These are phyloP conservation scores for Fabriciana adippe DNA, from an alignment of 2,888 invertebrate species.

Conservation along the genomic window DNA sequence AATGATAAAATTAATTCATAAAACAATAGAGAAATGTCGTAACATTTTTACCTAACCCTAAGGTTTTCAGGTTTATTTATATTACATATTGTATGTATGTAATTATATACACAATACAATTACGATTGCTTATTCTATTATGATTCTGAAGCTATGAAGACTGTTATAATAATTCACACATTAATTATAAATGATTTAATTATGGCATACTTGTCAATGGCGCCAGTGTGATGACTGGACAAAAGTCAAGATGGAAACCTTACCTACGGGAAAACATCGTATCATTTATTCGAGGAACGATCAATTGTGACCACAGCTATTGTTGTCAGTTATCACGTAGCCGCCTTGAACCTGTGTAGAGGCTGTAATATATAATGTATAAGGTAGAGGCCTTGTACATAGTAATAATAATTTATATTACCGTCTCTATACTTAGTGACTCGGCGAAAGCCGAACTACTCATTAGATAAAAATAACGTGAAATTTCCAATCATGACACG, in stretches of 20 bases:
- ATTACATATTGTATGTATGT: too few species aligned
- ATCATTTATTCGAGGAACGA: constrained; percentile 29
- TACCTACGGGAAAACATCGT: constrained; percentile 19
- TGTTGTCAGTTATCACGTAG: constrained; percentile 38
- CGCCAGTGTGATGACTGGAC: constrained; percentile 7
- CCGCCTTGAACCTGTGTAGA: constrained; percentile 41
- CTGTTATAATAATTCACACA: too few species aligned
- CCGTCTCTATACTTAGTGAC: not conserved
- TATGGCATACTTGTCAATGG: not conserved
- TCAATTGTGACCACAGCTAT: constrained; percentile 28
- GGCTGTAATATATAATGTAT: not conserved
- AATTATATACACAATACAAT: too few species aligned
- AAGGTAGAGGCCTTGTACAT: constrained; percentile 11
- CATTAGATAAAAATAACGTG: not conserved
- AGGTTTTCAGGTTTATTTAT: too few species aligned
- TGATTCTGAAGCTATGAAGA: too few species aligned
- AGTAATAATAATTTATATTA: not conserved
- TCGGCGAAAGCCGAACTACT: not conserved
- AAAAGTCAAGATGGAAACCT: constrained; percentile 5
- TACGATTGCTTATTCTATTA: too few species aligned
- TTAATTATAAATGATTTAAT: not conserved
- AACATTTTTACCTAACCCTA: too few species aligned
- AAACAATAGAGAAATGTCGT: too few species aligned
- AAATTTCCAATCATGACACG: not conserved
- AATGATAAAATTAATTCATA: too few species aligned